phyloP scores from a whole-genome alignment of 92 coral and sea anemone species.

The Bergia puertoricense region DNA sequence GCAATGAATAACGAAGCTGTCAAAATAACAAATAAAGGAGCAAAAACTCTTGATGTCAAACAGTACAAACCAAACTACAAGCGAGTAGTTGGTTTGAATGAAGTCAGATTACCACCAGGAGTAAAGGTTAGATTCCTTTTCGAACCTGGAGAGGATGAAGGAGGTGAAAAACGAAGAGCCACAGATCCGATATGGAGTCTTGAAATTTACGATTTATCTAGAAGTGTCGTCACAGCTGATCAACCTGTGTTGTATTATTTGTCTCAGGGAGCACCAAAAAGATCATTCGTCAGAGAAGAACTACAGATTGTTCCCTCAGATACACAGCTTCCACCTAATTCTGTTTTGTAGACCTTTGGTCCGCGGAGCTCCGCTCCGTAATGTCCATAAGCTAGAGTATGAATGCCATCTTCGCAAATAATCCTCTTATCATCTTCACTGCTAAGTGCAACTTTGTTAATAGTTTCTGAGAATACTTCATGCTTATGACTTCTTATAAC shows the following conservation, averaged over 20 bases:
- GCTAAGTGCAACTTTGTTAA: conserved; percentile 45
- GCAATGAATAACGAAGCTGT: conserved; percentile 23
- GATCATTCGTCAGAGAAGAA: conserved; percentile 21
- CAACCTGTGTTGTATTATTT: conserved; percentile 60
- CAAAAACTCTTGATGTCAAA: conserved; percentile 16
- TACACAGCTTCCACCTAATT: background rate
- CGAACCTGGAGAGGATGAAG: conserved; percentile 51
- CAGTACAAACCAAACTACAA: conserved; percentile 42
- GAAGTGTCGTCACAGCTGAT: conserved; percentile 43
- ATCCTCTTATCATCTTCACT: conserved; percentile 19
- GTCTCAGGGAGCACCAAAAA: conserved; percentile 41
- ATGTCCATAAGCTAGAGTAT: background rate
- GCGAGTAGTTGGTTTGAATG: conserved; percentile 46
- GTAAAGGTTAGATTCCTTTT: conserved; percentile 48
- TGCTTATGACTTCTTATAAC: conserved; percentile 38
- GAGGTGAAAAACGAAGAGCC: conserved; percentile 46
- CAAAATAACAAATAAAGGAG: conserved; percentile 46
- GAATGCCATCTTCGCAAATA: background rate
- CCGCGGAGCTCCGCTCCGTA: too few species aligned
- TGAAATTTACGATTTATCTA: conserved; percentile 31
- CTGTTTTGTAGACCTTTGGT: background rate
- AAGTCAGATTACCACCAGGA: conserved; percentile 47
- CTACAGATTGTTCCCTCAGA: too few species aligned
- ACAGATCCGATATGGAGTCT: conserved; percentile 58
- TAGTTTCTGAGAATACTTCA: conserved; percentile 12